These are phyloP conservation scores for Nothoprocta pentlandii DNA, from an alignment of 2,113 vertebrate genomes.

Conservation along the genomic window DNA sequence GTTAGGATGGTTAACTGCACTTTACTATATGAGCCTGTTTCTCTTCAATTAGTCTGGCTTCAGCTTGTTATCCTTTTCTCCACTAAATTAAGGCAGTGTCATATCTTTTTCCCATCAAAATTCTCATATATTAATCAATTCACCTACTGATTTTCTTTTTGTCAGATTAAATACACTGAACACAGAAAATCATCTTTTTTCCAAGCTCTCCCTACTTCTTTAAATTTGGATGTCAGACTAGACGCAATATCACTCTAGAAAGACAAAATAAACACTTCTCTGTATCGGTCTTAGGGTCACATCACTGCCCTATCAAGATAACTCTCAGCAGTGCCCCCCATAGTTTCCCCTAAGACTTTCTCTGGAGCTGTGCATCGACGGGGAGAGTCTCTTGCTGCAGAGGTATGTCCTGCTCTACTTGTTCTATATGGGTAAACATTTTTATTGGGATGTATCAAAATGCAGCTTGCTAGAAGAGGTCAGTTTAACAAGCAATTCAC, in stretches of 20 bases:
- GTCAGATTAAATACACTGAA: not conserved
- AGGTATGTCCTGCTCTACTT: not conserved
- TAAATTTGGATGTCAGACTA: not conserved
- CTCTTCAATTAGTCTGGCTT: not conserved
- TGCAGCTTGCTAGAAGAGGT: not conserved
- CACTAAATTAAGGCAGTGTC: not conserved
- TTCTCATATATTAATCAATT: not conserved
- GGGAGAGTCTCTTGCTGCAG: not conserved
- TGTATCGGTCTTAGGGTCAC: not conserved
- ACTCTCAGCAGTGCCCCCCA: not conserved
- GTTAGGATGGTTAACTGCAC: not conserved
- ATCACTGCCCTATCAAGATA: not conserved
- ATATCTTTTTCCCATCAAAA: not conserved
- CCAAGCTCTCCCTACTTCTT: not conserved
- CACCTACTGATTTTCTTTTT: not conserved
- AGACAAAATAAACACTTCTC: not conserved
- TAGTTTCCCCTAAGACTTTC: not conserved
- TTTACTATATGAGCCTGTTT: not conserved
- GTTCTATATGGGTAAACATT: not conserved
- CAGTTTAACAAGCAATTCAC: not conserved
- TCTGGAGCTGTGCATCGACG: not conserved
- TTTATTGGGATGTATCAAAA: not conserved
- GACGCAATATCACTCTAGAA: not conserved
- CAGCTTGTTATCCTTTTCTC: not conserved
- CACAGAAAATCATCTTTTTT: not conserved